Evolutionary conservation across 1,140 invertebrate species (phyloP), one percentile per base, ranked within the genome.

Genomic region (Galleria mellonella): DNA sequence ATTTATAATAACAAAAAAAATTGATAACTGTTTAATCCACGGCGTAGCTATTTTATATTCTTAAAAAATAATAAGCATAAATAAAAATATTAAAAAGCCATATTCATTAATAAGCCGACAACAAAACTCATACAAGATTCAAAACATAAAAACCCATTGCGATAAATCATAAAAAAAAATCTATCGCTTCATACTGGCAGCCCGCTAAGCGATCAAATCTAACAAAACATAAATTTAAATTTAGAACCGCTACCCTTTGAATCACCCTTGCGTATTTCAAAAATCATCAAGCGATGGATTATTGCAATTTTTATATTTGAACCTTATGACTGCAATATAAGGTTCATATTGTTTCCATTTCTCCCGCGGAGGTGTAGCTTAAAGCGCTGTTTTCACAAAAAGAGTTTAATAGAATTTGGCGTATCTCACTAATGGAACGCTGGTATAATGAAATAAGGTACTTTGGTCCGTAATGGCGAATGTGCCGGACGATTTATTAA

Each of bases 191-290:
- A 49, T 59, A 63, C 64, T 63, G 17, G 71, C 55, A 64, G 59
- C 62, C 65, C 65, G 65, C 67, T 72, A 71, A 75, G 69, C 64
- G 79, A 83, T 83, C 76, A 70, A 47, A 83, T 83, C 79, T 82
- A 67, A 71, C 72, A 70, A 73, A 72, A 82, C 79, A 83, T 83
- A 83, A 83, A 83, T 83, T 83, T 71, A 74, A 75, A 83, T 76
- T 81, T 77, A 73, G 62, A 75, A 76, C 56, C 59, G 56, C 66
- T 37, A 75, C 76, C 73, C 76, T 76, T 76, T 77, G 44, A 45
- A 49, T 41, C 51, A 59, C 64, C 67, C 71, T 54, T 51, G 55
- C 51, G 62, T 64, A 55, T 71, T 74, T 72, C 48, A 61, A 67
- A 70, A 71, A 62, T 55, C 53, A 55, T 56, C 55, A 55, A 56